Evolutionary conservation across 2,888 invertebrate genomes (phyloP).

Genomic region (Pristionchus entomophagus): DNA sequence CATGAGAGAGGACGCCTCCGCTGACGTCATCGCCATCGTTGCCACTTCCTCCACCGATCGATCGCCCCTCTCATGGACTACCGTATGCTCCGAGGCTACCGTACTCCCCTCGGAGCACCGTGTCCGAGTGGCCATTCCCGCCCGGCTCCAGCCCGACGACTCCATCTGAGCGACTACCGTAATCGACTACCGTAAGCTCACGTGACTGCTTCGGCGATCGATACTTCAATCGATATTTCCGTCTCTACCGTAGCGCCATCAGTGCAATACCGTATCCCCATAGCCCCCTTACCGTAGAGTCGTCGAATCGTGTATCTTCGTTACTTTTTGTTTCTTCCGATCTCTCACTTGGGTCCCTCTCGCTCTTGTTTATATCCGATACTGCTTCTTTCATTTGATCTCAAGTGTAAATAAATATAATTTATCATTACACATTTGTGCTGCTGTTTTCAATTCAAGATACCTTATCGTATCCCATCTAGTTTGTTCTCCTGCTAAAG

Average conservation of each 20-base stretch:
- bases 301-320: too few relatives aligned
- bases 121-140: not conserved
- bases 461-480: too few relatives aligned
- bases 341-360: constrained; percentile 33
- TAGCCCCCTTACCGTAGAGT: not conserved
- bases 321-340: constrained; percentile 26
- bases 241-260: not conserved
- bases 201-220: not conserved
- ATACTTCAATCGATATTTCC: not conserved
- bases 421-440: constrained; percentile 1
- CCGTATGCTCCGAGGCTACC: constrained; percentile 37
- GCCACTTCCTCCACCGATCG: constrained; percentile 3
- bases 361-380: constrained; percentile 13
- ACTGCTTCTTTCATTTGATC: not conserved
- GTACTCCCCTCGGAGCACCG: constrained; percentile 17
- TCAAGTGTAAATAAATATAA: constrained; percentile 32
- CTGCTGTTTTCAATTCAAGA: not conserved
- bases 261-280: too few relatives aligned
- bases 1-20: constrained; percentile 8
- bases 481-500: too few relatives aligned
- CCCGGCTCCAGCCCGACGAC: constrained; percentile 3
- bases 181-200: too few relatives aligned
- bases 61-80: not conserved
- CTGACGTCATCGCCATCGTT: not conserved
- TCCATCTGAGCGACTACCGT: constrained; percentile 37